Evolutionary conservation across 2,888 invertebrate genomes (phyloP).

Genomic region (Melanostoma mellinum): DNA sequence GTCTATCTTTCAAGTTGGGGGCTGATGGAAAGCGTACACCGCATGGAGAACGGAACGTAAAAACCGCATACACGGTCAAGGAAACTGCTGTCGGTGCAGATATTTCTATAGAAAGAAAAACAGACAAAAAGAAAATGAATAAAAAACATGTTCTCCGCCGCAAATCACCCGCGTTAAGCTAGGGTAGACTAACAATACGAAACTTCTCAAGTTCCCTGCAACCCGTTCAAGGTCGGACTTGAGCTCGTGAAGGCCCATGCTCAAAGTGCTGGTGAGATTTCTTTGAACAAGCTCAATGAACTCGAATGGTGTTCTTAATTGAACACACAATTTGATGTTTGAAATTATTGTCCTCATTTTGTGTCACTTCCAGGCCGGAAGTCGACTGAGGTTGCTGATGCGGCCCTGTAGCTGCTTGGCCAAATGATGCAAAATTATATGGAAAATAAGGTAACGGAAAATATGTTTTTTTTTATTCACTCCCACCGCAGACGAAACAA

Average conservation of each 20-base stretch:
- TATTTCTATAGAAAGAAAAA: constrained; percentile 48
- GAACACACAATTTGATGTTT: too few species aligned
- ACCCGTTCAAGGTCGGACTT: constrained; percentile 12
- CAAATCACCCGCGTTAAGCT: constrained; percentile 47
- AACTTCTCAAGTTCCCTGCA: constrained; percentile 59
- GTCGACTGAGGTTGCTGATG: neutral
- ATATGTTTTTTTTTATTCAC: constrained; percentile 20
- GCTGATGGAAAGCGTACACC: constrained; percentile 44
- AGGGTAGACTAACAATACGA: constrained; percentile 20
- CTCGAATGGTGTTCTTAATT: too few species aligned
- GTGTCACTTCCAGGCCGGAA: too few species aligned
- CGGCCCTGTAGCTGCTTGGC: neutral
- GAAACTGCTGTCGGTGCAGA: constrained; percentile 64
- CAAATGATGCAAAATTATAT: constrained; percentile 38
- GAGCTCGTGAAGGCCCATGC: neutral
- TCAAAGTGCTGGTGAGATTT: too few species aligned
- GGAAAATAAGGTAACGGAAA: neutral
- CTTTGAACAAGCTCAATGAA: too few species aligned
- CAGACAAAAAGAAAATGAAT: constrained; percentile 17
- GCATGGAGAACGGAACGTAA: constrained; percentile 58
- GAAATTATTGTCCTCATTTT: too few species aligned
- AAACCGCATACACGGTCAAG: constrained; percentile 68
- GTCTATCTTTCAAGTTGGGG: constrained; percentile 49
- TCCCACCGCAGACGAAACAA: constrained; percentile 61
- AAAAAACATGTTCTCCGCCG: constrained; percentile 32